Conservation (phyloP, 2,888 invertebrate genomes). For the Philonicus albiceps region DNA sequence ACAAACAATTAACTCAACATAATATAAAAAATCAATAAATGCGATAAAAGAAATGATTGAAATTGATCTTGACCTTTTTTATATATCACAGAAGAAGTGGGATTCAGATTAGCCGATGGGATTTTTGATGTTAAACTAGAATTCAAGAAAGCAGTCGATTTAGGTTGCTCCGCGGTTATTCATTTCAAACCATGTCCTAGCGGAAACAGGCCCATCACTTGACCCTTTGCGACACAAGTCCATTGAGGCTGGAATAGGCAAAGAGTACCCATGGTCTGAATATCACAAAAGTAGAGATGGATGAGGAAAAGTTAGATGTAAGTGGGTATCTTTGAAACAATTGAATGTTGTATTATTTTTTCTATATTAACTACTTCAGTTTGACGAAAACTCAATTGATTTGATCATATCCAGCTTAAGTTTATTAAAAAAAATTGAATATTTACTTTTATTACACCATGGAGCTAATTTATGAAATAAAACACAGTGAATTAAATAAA, state of each 20-base stretch:
- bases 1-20: too few species aligned
- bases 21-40: too few species aligned
- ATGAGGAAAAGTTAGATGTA: conserved; percentile 83
- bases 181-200: conserved; percentile 81
- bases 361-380: conserved; percentile 63
- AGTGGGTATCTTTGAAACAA: background rate
- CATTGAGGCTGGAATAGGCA: conserved; percentile 76
- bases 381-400: conserved; percentile 82
- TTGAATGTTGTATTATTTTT: background rate
- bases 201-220: conserved; percentile 81
- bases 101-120: conserved; percentile 89
- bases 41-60: too few species aligned
- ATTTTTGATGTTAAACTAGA: conserved; percentile 92
- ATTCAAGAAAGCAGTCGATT: conserved; percentile 83
- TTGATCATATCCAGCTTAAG: conserved; percentile 85
- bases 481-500: background rate
- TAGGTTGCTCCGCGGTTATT: conserved; percentile 88
- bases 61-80: conserved; percentile 79
- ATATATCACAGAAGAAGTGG: conserved; percentile 92
- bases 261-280: conserved; percentile 72
- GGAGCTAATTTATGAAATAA: background rate
- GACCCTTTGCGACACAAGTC: conserved; percentile 81
- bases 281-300: conserved; percentile 73
- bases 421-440: too few species aligned
- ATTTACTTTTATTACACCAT: too few species aligned